Evolutionary conservation across 2,797 vertebrate genomes (phyloP).

Genomic region (Rhinophrynus dorsalis): DNA sequence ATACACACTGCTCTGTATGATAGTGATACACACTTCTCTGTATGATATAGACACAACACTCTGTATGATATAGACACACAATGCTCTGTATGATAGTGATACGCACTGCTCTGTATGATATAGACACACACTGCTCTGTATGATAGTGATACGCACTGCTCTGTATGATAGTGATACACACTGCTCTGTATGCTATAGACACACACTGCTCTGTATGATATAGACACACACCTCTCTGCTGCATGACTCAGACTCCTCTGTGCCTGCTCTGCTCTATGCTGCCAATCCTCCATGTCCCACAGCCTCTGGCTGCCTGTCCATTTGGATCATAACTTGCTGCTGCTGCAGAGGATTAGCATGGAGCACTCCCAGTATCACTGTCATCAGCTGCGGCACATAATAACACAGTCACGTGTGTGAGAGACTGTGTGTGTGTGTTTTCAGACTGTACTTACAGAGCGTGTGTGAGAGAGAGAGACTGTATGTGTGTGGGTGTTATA

Average conservation of each 20-base stretch:
- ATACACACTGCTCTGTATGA: no score
- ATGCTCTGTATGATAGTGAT: not conserved
- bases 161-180: no score
- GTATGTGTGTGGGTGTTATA: no score
- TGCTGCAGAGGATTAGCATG: not conserved
- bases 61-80: not conserved
- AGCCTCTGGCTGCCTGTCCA: not conserved
- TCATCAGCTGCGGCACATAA: conserved; percentile 27
- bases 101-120: not conserved
- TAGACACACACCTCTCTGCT: not conserved
- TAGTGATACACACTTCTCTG: no score
- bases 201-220: not conserved
- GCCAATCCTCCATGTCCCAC: not conserved
- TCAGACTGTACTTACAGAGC: no score
- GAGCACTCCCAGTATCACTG: conserved; percentile 11
- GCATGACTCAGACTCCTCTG: not conserved
- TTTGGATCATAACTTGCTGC: conserved; percentile 24
- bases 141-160: not conserved
- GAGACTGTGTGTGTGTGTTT: no score
- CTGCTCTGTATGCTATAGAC: no score
- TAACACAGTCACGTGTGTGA: no score
- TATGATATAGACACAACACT: not conserved
- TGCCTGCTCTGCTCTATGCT: no score
- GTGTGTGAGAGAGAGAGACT: no score
- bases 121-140: no score